Percentiles rank a stretch among this genome's conserved stretches.
Evolutionary conservation across 2,888 invertebrate genomes (phyloP).

Genomic region (Tromatobia lineatoria): DNA sequence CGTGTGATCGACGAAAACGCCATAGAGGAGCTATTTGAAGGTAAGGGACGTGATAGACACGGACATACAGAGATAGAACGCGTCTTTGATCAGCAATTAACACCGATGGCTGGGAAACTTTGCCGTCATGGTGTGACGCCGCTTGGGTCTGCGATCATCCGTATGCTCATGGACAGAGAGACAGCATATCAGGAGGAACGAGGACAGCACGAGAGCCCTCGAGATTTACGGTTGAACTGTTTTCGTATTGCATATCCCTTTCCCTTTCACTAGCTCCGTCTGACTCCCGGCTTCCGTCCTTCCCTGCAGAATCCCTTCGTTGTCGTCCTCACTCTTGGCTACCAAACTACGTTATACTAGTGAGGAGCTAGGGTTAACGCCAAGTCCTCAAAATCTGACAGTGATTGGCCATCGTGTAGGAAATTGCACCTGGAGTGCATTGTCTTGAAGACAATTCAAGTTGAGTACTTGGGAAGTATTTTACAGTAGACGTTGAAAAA

Average conservation of each 20-base stretch:
- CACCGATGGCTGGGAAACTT: constrained; percentile 69
- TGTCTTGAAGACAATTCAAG: neutral
- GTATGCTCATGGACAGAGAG: constrained; percentile 66
- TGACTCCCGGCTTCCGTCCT: constrained; percentile 35
- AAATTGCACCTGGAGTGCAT: neutral
- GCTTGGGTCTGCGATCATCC: constrained; percentile 69
- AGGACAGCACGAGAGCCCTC: constrained; percentile 20
- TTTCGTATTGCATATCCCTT: constrained; percentile 61
- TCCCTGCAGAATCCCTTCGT: constrained; percentile 49
- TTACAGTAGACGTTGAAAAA: neutral
- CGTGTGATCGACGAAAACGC: constrained; percentile 40
- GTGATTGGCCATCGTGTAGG: constrained; percentile 5
- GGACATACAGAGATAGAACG: constrained; percentile 47
- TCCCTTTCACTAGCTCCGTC: constrained; percentile 31
- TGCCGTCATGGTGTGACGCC: constrained; percentile 47
- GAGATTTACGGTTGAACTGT: constrained; percentile 55
- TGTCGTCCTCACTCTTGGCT: constrained; percentile 41
- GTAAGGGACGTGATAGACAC: constrained; percentile 34
- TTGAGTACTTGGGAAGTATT: neutral
- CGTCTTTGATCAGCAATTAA: constrained; percentile 81
- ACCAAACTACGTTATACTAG: constrained; percentile 18
- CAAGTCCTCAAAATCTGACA: neutral
- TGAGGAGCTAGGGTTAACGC: neutral
- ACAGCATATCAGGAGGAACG: constrained; percentile 60
- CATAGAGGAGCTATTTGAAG: constrained; percentile 33